Evolutionary conservation across 2,797 vertebrate species (phyloP), one percentile per base, ranked within the genome.

Genomic region (Oceanodroma leucorhoa): DNA sequence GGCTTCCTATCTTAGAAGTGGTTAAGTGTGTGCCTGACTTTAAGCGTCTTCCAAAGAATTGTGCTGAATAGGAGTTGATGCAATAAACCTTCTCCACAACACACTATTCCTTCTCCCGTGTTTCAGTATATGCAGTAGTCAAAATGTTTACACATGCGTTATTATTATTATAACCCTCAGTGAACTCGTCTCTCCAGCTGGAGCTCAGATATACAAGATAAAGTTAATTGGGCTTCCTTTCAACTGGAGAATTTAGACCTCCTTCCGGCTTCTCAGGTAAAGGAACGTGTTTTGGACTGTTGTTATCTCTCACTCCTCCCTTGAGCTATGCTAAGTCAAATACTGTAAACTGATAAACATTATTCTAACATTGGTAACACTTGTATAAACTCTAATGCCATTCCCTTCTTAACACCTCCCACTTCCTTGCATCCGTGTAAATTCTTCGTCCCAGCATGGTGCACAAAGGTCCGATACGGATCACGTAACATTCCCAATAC

Each of bases 281-380:
- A 90, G 91, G 84, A 97, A 89, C 26, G 1, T 87, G 95, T 82
- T 97, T 95, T 93, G 97, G 96, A 89, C 83, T 76, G 84, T 67
- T 94, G 79, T 94, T 97, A 91, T 96, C 95, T 96, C 95, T 96
- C 57, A 48, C 83, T 95, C 89, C 80, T 97, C 96, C 97, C 97
- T 80, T 97, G 95, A 97, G 97, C 95, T 92, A 93, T 89, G 95
- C 91, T 89, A 92, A 97, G 73, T 93, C 83, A 95, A 96, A 87
- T 90, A 55, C 89, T 95, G 91, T 91, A 95, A 96, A 84, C 95
- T 82, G 94, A 94, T 95, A 97, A 97, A 93, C 89, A 75, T 83
- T 87, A 73, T 94, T 97, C 93, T 95, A 96, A 96, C 89, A 81
- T n/a, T 94, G 77, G 84, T 77, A 94, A 86, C 77, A 90, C 90